Evolutionary conservation across 1,140 invertebrate genomes (phyloP).

Genomic region (Lepidurus arcticus): DNA sequence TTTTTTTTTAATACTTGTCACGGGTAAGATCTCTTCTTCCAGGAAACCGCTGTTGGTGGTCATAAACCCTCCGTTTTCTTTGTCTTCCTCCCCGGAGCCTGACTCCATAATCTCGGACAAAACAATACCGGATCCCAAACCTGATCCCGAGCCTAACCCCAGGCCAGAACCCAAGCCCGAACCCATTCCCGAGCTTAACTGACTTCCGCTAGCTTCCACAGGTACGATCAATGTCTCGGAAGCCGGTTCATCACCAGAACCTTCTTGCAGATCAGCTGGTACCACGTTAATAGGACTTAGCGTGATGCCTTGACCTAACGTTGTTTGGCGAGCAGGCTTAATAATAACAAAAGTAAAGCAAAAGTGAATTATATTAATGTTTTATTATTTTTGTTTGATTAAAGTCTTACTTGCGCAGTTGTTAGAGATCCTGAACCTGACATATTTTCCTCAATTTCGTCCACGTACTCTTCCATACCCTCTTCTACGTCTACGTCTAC

Average conservation of each 20-base stretch:
- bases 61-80: constrained; percentile 24
- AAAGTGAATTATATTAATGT: not conserved
- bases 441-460: constrained; percentile 43
- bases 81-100: constrained; percentile 31
- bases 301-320: not conserved
- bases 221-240: constrained; percentile 28
- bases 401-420: not conserved
- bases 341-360: not conserved
- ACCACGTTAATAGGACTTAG: not conserved
- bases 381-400: not conserved
- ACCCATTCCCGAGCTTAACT: constrained; percentile 17
- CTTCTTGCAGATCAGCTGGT: constrained; percentile 22
- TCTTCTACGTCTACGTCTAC: constrained; percentile 45
- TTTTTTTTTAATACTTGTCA: not conserved
- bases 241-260: constrained; percentile 35
- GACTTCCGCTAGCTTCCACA: constrained; percentile 31
- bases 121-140: constrained; percentile 27
- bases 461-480: constrained; percentile 44
- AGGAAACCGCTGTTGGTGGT: constrained; percentile 37
- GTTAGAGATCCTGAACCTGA: not conserved
- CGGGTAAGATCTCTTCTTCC: constrained; percentile 30
- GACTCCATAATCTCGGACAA: constrained; percentile 32
- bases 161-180: not conserved
- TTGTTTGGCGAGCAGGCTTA: not conserved
- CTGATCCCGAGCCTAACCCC: constrained; percentile 33